Conservation (phyloP, 1,140 invertebrate genomes). For the Micrasema longulum region DNA sequence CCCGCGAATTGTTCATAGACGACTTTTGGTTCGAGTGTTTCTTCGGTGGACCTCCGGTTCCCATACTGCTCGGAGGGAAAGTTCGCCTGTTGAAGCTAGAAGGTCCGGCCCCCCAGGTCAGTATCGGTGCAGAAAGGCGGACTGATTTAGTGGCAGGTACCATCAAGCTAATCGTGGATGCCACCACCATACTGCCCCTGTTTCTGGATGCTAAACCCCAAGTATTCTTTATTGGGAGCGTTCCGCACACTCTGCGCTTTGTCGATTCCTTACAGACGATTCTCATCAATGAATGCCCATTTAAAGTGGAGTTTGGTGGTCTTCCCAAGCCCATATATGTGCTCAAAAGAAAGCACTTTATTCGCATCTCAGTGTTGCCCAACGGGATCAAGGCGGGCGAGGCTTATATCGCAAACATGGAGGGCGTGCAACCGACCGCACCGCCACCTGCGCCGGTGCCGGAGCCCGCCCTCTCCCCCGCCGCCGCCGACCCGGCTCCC, state of each 20-base stretch:
- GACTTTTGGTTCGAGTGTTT: conserved; percentile 88
- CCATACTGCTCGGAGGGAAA: conserved; percentile 85
- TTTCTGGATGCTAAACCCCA: conserved; percentile 90
- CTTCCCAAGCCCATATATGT: conserved; percentile 89
- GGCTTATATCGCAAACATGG: conserved; percentile 78
- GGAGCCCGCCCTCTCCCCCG: neutral
- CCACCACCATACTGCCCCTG: conserved; percentile 80
- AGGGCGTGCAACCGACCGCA: conserved; percentile 56
- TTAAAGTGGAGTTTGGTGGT: conserved; percentile 90
- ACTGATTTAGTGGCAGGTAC: conserved; percentile 85
- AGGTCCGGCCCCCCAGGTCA: conserved; percentile 88
- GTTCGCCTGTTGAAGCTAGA: conserved; percentile 82
- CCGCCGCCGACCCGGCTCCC: neutral
- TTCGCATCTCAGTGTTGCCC: conserved; percentile 81
- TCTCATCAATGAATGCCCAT: conserved; percentile 85
- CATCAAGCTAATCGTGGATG: conserved; percentile 86
- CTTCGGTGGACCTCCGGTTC: conserved; percentile 90
- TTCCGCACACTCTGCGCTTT: conserved; percentile 83
- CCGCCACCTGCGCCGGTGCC: neutral
- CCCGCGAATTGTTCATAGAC: conserved; percentile 91
- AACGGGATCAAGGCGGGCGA: conserved; percentile 78
- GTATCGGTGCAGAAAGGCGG: conserved; percentile 77
- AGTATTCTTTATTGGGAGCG: conserved; percentile 80
- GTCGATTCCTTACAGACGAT: conserved; percentile 81
- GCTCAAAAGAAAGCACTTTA: conserved; percentile 83